phyloP scores from a whole-genome alignment of 2,113 vertebrate genomes.

The Micromys minutus region DNA sequence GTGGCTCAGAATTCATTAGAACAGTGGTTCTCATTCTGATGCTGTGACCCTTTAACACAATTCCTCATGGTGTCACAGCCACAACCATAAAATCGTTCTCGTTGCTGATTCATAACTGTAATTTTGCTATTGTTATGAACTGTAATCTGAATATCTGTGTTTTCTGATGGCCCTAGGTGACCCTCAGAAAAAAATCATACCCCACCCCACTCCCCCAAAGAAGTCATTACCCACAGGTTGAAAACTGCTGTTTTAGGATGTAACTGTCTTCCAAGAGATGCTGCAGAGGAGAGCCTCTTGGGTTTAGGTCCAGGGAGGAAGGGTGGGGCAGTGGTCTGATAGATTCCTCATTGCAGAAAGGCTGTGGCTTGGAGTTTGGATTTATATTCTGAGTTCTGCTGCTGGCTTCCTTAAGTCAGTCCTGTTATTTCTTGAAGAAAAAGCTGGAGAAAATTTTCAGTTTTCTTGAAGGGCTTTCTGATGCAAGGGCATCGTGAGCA shows the following conservation, averaged over 20 bases:
- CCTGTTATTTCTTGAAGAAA: slow-evolving; percentile 13
- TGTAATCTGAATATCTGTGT: not conserved
- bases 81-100: not conserved
- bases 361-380: not conserved
- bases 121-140: not conserved
- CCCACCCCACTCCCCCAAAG: not conserved
- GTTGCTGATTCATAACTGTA: not conserved
- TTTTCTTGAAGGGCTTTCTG: slow-evolving; percentile 36
- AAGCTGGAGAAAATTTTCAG: not conserved
- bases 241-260: not conserved
- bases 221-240: no score
- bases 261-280: not conserved
- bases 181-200: not conserved
- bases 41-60: not conserved
- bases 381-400: not conserved
- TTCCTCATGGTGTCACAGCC: not conserved
- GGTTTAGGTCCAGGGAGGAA: not conserved
- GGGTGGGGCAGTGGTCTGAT: fast-evolving
- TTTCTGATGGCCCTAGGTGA: not conserved
- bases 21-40: not conserved
- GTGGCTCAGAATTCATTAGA: not conserved
- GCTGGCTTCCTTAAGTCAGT: not conserved
- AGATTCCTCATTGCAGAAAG: not conserved
- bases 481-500: not conserved
- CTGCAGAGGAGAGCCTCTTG: not conserved